A percentile compares a stretch with the other conserved stretches of the same genome.
Conservation (phyloP, 2,797 vertebrate genomes). For the Liparis tanakae region DNA sequence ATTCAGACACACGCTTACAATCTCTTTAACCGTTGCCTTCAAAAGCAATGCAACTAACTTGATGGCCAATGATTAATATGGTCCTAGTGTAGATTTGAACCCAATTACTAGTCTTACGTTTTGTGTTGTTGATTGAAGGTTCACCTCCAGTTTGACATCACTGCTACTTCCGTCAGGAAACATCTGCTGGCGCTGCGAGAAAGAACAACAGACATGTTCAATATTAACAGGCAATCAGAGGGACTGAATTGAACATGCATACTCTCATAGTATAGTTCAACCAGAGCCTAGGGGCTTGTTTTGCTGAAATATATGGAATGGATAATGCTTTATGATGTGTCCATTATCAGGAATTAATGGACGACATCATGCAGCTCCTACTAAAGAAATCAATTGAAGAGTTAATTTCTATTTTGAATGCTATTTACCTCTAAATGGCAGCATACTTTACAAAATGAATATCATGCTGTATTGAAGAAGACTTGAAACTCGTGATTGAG, state of each 20-base stretch:
- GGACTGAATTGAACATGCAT: not conserved
- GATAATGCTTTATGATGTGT: not conserved
- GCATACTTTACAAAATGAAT: not conserved
- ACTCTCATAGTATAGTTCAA: not conserved
- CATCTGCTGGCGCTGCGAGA: constrained; percentile 77
- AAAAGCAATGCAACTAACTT: not conserved
- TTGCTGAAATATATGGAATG: not conserved
- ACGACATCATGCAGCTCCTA: not conserved
- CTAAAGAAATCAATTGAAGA: not conserved
- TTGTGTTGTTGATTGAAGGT: constrained; percentile 36
- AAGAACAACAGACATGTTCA: not conserved
- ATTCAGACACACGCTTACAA: not conserved
- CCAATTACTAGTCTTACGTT: constrained; percentile 59
- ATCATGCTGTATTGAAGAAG: not conserved
- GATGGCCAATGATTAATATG: not conserved
- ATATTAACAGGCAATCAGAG: not conserved
- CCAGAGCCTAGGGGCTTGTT: not conserved
- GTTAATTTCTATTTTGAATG: too few relatives aligned
- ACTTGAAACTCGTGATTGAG: not conserved
- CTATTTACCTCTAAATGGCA: not conserved
- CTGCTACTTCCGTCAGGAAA: constrained; percentile 79
- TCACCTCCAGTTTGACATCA: constrained; percentile 71
- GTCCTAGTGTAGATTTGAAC: not conserved
- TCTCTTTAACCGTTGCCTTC: not conserved
- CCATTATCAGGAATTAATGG: not conserved